Base-by-base conservation (phyloP, 1,140 invertebrate species). In the Megathymus violae region DNA sequence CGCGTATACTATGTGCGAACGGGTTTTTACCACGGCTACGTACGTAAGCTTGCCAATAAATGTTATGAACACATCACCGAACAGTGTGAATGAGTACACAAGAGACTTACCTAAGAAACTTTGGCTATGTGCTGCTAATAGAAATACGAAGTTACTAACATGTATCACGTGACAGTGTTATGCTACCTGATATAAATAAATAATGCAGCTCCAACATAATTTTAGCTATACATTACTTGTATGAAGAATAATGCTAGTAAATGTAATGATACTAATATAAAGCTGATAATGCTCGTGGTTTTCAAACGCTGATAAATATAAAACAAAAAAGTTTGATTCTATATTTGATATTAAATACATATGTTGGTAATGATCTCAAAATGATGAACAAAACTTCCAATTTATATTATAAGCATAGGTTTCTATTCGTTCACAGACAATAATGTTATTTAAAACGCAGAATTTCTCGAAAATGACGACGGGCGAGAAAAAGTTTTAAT, bases 401-500 rank as follows among this genome's bases (percentile, higher is more conserved):
- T n/a, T n/a, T n/a, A n/a, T n/a, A n/a, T n/a, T n/a, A n/a, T n/a
- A 31, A 7, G 7, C 19, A 22, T 5, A 9, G n/a, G n/a, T n/a
- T 31, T 31, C 1, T 31, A 31, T 31, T 25, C 6, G 22, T 3
- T 3, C 22, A 31, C 27, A 31, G 9, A 7, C 3, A 31, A 11
- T 7, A 36, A 11, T 36, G 34, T 36, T 36, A 36, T 11, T 36
- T 10, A 36, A 36, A 11, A 36, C 34, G n/a, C 1, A 3, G 27
- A 31, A 36, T 3, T 36, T 36, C 0, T 36, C 22, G 11, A 27
- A 31, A 27, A 31, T 48, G 11, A 31, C 43, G 46, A 48, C 22
- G 25, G 25, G 11, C 22, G 46, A 27, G 22, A 22, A 44, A 48
- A 48, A 11, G 14, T 48, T 48, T 14, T 48, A 48, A 48, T 48